Evolutionary conservation across 2,113 vertebrate species (phyloP).

Genomic region (Tamias sibiricus): DNA sequence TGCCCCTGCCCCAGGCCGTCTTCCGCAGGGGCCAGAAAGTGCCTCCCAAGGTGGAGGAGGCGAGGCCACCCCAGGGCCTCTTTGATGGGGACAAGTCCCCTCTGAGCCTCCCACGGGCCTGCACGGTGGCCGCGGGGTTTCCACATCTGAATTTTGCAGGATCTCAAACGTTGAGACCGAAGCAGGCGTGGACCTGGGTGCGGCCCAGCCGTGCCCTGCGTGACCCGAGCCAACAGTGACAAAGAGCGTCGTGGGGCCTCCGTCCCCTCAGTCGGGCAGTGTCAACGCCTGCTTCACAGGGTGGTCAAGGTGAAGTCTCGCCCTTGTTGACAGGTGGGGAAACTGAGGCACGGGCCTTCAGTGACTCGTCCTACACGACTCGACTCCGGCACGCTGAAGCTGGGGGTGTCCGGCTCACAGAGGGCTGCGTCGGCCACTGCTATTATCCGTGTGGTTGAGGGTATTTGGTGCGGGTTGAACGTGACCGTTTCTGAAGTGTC

Average conservation of each 20-base stretch:
- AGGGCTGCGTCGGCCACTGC: fast-evolving
- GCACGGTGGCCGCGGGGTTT: not conserved
- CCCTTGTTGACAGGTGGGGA: not conserved
- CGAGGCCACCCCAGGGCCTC: not conserved
- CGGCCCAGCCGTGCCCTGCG: not conserved
- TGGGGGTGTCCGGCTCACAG: not conserved
- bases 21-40: not conserved
- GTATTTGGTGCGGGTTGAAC: not conserved
- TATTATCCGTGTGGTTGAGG: no score
- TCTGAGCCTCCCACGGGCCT: fast-evolving
- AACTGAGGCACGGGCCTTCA: not conserved
- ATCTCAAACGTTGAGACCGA: no score
- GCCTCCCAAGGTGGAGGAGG: not conserved
- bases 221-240: not conserved
- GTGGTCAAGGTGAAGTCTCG: not conserved
- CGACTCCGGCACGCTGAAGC: fast-evolving
- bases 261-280: not conserved
- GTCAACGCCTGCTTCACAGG: not conserved
- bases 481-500: not conserved
- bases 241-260: not conserved
- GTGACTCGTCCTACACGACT: not conserved
- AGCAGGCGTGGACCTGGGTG: not conserved
- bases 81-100: not conserved
- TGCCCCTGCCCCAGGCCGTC: not conserved
- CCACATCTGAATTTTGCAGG: not conserved